Evolutionary conservation across 2,113 vertebrate species (phyloP), one percentile per base, ranked within the genome.

Genomic region (Tragelaphus strepsiceros): DNA sequence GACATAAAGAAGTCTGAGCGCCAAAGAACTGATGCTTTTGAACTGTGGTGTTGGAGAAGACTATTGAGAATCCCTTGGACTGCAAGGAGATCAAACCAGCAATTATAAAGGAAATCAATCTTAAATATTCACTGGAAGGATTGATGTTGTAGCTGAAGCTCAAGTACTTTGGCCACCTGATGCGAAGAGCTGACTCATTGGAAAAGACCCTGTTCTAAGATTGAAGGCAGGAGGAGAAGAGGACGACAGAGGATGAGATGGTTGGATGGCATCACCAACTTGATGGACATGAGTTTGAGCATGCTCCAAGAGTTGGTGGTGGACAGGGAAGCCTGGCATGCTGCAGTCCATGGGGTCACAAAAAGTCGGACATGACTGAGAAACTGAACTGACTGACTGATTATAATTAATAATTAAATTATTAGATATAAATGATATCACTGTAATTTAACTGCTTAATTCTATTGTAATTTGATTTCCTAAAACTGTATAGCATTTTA

Each of bases 351-450:
- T 74, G n/a, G 10, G 19, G 19, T 74, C 67, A 39, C 67, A 74
- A 74, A 74, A n/a, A 71, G 19, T 39, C 2, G 0, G 67, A 74
- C n/a, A 39, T 1, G 19, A 74, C 67, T 74, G n/a, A 71, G 67
- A 12, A 10, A 71, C 67, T 71, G n/a, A 74, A 74, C n/a, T 39
- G 67, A 35, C 32, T 67, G 32, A 74, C 67, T 74, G 10, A 87
- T 88, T 84, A 59, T 12, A 89, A 67, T 77, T 59, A 92, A 56
- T 96, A 94, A 92, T 81, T 74, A 89, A 95, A 62, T 92, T 62
- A 53, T 90, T 90, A 77, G 14, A 93, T 91, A 67, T 81, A 88
- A 96, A 32, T 94, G 64, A 61, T 61, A 90, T 92, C 11, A 86
- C 83, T 88, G 61, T 64, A 95, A 62, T 49, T 94, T 83, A 88